Evolutionary conservation across 2,113 vertebrate genomes (phyloP).

Genomic region (Mionectes macconnelli): DNA sequence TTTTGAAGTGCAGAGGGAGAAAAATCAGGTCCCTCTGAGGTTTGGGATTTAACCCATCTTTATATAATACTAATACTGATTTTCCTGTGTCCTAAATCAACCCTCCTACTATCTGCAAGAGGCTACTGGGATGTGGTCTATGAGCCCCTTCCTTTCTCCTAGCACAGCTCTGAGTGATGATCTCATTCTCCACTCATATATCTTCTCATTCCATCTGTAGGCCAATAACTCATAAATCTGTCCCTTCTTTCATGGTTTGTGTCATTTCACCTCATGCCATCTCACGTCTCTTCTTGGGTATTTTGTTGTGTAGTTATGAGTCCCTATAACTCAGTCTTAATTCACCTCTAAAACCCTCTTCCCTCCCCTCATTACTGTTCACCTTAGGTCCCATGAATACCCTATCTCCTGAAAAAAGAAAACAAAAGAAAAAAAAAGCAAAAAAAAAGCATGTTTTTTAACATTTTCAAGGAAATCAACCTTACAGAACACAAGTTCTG

Average conservation of each 20-base stretch:
- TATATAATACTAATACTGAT: not conserved
- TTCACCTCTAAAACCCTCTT: not conserved
- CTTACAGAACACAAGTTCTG: not conserved
- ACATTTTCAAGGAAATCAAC: not conserved
- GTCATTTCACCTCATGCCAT: constrained; percentile 17
- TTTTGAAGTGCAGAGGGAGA: not conserved
- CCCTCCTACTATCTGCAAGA: not conserved
- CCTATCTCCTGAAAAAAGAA: not conserved
- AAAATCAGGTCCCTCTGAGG: not conserved
- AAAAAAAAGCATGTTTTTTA: not conserved
- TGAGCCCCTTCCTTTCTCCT: not conserved
- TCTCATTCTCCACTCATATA: constrained; percentile 18
- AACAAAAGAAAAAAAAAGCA: too few relatives aligned
- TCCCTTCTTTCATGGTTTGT: constrained; percentile 11
- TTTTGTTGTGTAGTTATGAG: constrained; percentile 38
- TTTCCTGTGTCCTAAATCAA: not conserved
- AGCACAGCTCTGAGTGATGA: not conserved
- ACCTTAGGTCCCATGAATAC: not conserved
- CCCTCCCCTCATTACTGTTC: not conserved
- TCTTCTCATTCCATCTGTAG: constrained; percentile 26
- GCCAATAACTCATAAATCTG: constrained; percentile 30
- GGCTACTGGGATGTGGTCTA: not conserved
- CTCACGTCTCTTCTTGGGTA: not conserved
- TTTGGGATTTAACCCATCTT: not conserved
- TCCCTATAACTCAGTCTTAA: not conserved